These are phyloP conservation scores for Choloepus hoffmanni DNA, from an alignment of 2,113 vertebrate species.

Conservation along the genomic window DNA sequence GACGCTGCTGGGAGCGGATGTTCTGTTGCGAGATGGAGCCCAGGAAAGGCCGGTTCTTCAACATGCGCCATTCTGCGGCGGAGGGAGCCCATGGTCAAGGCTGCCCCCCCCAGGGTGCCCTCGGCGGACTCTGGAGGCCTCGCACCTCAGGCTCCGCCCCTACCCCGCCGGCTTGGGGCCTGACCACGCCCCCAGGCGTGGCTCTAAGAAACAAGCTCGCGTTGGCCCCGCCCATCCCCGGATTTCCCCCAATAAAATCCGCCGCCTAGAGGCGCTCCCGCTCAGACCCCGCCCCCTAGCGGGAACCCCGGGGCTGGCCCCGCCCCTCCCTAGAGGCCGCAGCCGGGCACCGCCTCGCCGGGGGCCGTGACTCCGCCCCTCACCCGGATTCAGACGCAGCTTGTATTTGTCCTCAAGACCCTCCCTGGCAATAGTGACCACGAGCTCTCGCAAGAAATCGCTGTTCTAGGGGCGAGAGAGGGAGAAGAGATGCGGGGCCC, in stretches of 20 bases:
- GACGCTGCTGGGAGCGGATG: slow-evolving; percentile 90
- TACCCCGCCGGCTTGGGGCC: accelerated
- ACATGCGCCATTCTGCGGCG: slow-evolving; percentile 90
- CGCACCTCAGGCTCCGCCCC: accelerated
- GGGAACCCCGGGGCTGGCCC: background rate
- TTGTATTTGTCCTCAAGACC: slow-evolving; percentile 94
- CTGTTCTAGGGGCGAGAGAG: slow-evolving; percentile 72
- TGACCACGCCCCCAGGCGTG: background rate
- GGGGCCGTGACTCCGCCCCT: background rate
- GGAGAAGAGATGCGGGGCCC: accelerated
- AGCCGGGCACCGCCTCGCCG: background rate
- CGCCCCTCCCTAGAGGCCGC: background rate
- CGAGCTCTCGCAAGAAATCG: slow-evolving; percentile 92
- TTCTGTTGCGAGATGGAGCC: slow-evolving; percentile 92
- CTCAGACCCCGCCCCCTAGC: background rate
- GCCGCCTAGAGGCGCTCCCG: too few relatives aligned
- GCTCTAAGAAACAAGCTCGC: too few relatives aligned
- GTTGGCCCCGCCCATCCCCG: background rate
- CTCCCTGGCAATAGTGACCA: slow-evolving; percentile 91
- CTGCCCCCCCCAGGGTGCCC: background rate
- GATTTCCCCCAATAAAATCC: too few relatives aligned
- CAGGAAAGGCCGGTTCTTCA: slow-evolving; percentile 93
- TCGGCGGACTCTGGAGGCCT: background rate
- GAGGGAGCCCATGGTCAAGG: background rate
- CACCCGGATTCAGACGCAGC: slow-evolving; percentile 89